Conservation (phyloP, 2,888 invertebrate genomes). For the Galeruca laticollis region DNA sequence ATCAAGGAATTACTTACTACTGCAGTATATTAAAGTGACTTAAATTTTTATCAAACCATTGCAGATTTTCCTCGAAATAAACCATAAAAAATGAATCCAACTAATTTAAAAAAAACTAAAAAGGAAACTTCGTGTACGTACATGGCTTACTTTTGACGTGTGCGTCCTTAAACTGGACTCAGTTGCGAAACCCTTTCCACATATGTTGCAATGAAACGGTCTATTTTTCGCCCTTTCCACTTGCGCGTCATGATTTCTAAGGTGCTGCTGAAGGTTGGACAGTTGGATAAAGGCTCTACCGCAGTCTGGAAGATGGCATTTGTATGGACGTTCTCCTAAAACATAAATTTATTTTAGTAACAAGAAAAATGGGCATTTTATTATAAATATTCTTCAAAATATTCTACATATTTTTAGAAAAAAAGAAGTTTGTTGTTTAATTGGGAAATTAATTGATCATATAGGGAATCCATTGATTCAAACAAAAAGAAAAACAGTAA, state of each 20-base stretch:
- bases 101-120: conserved; percentile 37
- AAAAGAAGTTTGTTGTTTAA: too few relatives aligned
- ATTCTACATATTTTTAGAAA: too few relatives aligned
- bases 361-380: neutral
- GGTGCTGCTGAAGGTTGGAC: conserved; percentile 95
- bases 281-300: conserved; percentile 97
- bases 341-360: conserved; percentile 49
- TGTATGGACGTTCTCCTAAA: conserved; percentile 95
- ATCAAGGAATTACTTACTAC: too few relatives aligned
- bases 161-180: conserved; percentile 96
- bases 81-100: conserved; percentile 39
- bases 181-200: conserved; percentile 96
- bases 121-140: conserved; percentile 67
- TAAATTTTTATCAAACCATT: conserved; percentile 11
- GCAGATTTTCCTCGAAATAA: conserved; percentile 34
- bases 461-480: neutral
- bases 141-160: conserved; percentile 94
- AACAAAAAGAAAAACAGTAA: conserved; percentile 2
- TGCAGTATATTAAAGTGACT: too few relatives aligned
- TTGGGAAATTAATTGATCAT: neutral
- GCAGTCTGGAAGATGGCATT: conserved; percentile 95
- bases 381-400: neutral
- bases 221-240: conserved; percentile 94
- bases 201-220: conserved; percentile 95
- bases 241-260: conserved; percentile 95